Conservation (phyloP, 2,113 vertebrate species). For the Muscicapa adusta region DNA sequence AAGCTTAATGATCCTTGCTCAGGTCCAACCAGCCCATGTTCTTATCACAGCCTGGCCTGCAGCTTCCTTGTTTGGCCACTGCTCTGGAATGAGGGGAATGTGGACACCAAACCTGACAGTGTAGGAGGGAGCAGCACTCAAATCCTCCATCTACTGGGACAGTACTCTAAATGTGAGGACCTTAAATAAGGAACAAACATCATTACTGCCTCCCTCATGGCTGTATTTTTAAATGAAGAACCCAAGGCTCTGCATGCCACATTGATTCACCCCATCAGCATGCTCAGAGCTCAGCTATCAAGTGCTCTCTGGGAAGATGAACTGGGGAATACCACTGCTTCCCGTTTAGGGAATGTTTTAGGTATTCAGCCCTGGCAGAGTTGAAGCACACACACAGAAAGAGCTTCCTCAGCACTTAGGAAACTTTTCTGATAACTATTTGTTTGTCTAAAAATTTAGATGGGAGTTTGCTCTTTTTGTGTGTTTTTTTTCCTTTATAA, state of each 20-base stretch:
- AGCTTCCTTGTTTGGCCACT: background rate
- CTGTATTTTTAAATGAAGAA: slow-evolving; percentile 36
- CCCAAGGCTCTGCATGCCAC: background rate
- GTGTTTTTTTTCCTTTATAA: background rate
- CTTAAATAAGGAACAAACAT: slow-evolving; percentile 31
- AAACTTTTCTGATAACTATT: background rate
- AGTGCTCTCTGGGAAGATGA: background rate
- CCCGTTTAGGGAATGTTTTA: background rate
- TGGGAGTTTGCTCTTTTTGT: background rate
- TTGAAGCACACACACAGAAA: background rate
- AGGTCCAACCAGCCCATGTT: background rate
- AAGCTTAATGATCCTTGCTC: background rate
- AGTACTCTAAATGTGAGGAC: background rate
- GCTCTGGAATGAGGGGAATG: slow-evolving; percentile 15
- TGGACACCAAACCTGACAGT: background rate
- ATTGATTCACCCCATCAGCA: background rate
- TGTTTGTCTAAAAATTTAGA: background rate
- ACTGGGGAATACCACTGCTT: background rate
- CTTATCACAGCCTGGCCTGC: background rate
- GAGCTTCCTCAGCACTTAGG: background rate
- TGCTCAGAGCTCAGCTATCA: background rate
- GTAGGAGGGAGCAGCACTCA: background rate
- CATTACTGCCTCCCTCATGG: background rate
- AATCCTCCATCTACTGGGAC: background rate
- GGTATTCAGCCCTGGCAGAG: background rate